Conservation (phyloP, 2,113 vertebrate species). For the Bucco capensis region DNA sequence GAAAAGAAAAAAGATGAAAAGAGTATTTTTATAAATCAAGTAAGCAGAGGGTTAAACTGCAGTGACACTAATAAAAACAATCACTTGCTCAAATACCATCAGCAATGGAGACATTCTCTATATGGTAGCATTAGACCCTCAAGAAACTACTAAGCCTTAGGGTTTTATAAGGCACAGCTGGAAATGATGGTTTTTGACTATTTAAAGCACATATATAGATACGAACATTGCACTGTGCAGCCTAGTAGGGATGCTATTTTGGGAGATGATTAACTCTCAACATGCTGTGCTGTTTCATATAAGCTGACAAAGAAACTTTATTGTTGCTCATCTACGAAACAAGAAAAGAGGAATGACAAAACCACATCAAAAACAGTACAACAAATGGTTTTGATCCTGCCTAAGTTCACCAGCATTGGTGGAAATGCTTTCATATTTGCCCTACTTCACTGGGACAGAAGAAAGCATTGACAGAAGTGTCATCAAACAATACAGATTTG, state of each 20-base stretch:
- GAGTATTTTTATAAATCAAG: neutral
- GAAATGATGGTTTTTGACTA: neutral
- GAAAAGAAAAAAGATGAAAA: neutral
- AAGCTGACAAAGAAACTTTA: neutral
- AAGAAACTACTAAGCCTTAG: neutral
- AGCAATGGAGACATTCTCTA: neutral
- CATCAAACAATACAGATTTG: neutral
- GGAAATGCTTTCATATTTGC: neutral
- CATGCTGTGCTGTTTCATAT: neutral
- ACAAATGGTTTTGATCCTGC: neutral
- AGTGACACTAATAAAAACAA: neutral
- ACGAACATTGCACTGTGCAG: neutral
- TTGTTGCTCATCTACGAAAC: neutral
- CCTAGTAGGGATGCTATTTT: neutral
- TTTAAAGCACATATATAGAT: neutral
- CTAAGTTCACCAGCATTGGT: neutral
- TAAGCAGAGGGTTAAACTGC: neutral
- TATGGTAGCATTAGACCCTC: neutral
- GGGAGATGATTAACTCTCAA: neutral
- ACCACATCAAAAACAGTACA: neutral
- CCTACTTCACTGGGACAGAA: neutral
- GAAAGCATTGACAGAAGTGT: neutral
- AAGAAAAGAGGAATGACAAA: neutral
- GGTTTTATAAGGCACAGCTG: constrained; percentile 14
- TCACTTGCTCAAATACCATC: neutral